These are phyloP conservation scores for Callospermophilus lateralis DNA, from an alignment of 2,113 vertebrate species.

Conservation along the genomic window DNA sequence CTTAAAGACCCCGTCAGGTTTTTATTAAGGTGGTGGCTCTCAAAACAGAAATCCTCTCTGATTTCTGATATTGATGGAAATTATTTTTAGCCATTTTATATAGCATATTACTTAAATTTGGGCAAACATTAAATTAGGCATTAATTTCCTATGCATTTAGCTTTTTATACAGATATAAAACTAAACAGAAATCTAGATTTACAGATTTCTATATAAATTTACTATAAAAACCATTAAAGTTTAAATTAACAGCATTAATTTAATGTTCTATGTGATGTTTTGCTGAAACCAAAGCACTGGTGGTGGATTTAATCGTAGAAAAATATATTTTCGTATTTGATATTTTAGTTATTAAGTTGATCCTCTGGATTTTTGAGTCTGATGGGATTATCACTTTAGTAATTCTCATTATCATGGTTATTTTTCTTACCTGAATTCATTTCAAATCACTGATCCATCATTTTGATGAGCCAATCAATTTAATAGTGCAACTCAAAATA, in stretches of 20 bases:
- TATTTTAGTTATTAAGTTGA: conserved; percentile 57
- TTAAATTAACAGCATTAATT: conserved; percentile 75
- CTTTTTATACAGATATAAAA: conserved; percentile 73
- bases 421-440: conserved; percentile 61
- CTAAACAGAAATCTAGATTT: conserved; percentile 52
- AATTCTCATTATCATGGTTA: conserved; percentile 60
- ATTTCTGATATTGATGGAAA: conserved; percentile 34
- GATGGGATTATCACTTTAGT: conserved; percentile 59
- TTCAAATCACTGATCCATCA: conserved; percentile 53
- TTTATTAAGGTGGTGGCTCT: conserved; percentile 32
- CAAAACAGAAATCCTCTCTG: conserved; percentile 39
- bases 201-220: conserved; percentile 72
- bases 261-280: conserved; percentile 64
- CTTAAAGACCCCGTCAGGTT: conserved; percentile 25
- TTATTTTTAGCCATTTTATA: conserved; percentile 67
- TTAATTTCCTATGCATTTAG: conserved; percentile 62
- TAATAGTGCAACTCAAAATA: conserved; percentile 55
- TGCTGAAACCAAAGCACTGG: background rate
- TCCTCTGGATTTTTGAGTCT: conserved; percentile 62
- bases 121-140: conserved; percentile 70
- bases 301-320: conserved; percentile 39
- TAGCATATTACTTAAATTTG: conserved; percentile 66
- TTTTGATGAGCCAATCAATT: conserved; percentile 51
- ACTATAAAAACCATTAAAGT: conserved; percentile 67
- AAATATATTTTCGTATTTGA: conserved; percentile 57